Conservation (phyloP, 2,113 vertebrate genomes). For the Eudyptes chrysolophus region DNA sequence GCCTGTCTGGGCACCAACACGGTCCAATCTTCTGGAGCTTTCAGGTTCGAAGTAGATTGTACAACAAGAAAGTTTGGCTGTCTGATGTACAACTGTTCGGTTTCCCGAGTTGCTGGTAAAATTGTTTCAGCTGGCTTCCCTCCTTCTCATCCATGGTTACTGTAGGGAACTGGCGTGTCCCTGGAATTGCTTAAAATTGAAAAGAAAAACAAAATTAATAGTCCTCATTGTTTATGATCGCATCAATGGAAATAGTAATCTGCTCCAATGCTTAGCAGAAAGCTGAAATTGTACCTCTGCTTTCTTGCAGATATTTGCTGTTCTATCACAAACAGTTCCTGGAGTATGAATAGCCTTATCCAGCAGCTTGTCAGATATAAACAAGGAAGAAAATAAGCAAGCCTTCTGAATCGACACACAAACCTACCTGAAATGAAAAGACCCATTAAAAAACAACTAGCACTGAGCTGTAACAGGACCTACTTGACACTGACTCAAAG, state of each 20-base stretch:
- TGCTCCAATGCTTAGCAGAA: fast-evolving
- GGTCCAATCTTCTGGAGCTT: neutral
- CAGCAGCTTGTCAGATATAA: slow-evolving; percentile 51
- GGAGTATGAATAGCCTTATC: slow-evolving; percentile 89
- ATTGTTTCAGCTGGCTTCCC: neutral
- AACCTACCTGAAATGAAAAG: slow-evolving; percentile 81
- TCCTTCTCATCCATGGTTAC: neutral
- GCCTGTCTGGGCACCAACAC: neutral
- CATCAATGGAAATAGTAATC: neutral
- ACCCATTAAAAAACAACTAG: slow-evolving; percentile 72
- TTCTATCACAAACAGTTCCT: slow-evolving; percentile 99
- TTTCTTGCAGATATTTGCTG: slow-evolving; percentile 84
- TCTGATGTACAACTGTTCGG: neutral
- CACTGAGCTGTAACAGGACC: slow-evolving; percentile 86
- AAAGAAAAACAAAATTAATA: neutral
- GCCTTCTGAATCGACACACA: slow-evolving; percentile 80
- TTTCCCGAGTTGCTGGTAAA: neutral
- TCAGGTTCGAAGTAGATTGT: neutral
- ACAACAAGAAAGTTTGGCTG: neutral
- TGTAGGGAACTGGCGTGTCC: neutral
- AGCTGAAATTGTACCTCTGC: neutral
- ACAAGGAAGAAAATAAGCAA: slow-evolving; percentile 66
- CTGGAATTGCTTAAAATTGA: neutral
- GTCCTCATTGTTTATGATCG: neutral
- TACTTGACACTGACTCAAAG: slow-evolving; percentile 84